Conservation (phyloP, 2,888 invertebrate species). For the Thecocarcelia acutangulata region DNA sequence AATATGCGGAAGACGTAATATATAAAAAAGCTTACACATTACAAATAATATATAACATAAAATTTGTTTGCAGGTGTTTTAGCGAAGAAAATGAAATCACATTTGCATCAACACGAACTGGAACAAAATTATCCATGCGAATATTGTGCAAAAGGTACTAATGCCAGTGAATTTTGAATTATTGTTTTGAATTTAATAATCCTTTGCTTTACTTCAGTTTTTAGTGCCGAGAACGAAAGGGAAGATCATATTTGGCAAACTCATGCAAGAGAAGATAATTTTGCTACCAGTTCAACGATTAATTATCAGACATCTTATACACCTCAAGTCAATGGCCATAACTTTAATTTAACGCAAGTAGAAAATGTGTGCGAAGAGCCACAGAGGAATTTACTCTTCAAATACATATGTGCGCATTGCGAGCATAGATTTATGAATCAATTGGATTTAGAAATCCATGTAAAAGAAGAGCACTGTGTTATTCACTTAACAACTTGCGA, state of each 20-base stretch:
- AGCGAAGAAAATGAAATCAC: constrained; percentile 71
- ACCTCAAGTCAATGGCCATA: background rate
- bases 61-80: constrained; percentile 70
- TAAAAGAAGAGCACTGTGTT: constrained; percentile 50
- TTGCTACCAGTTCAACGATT: background rate
- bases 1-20: constrained; percentile 74
- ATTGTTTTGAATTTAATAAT: background rate
- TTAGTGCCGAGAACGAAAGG: constrained; percentile 54
- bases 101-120: constrained; percentile 72
- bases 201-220: constrained; percentile 59
- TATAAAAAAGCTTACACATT: background rate
- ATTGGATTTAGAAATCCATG: constrained; percentile 63
- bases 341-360: background rate
- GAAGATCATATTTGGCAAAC: constrained; percentile 69
- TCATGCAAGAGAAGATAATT: constrained; percentile 62
- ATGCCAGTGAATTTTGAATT: background rate
- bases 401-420: constrained; percentile 63
- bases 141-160: constrained; percentile 66
- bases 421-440: constrained; percentile 59
- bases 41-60: background rate
- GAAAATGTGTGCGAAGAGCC: background rate
- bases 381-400: constrained; percentile 29
- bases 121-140: constrained; percentile 58
- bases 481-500: background rate
- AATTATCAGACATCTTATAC: constrained; percentile 8